Conservation (phyloP, 2,797 vertebrate genomes). For the Tadarida brasiliensis region DNA sequence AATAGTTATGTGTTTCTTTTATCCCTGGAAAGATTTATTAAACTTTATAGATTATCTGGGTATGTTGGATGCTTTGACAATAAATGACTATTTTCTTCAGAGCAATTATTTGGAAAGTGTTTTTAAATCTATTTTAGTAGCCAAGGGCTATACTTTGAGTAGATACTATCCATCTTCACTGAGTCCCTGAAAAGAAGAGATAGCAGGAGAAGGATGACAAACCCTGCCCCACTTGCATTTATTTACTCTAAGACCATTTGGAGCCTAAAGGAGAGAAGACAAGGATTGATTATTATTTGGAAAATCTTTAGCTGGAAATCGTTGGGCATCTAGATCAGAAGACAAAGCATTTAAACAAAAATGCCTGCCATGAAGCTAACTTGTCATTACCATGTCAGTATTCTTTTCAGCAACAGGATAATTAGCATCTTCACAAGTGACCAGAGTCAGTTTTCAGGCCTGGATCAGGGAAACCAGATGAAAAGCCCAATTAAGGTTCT, state of each 20-base stretch:
- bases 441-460: neutral
- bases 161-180: neutral
- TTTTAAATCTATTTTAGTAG: neutral
- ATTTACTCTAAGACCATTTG: neutral
- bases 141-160: neutral
- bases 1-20: conserved; percentile 95
- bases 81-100: conserved; percentile 99
- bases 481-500: neutral
- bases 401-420: conserved; percentile 9
- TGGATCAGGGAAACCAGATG: neutral
- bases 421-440: neutral
- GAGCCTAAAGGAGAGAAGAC: neutral
- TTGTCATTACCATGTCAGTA: neutral
- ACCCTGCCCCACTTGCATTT: neutral
- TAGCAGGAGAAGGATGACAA: neutral
- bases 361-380: neutral
- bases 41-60: conserved; percentile 99
- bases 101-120: conserved; percentile 83
- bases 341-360: conserved; percentile 24
- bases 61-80: conserved; percentile 99
- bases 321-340: conserved; percentile 41
- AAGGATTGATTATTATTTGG: conserved; percentile 52
- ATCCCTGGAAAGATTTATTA: conserved; percentile 93
- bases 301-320: conserved; percentile 65
- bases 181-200: neutral